Evolutionary conservation across 2,113 vertebrate species (phyloP), one percentile per base, ranked within the genome.

Genomic region (Parotia lawesii): DNA sequence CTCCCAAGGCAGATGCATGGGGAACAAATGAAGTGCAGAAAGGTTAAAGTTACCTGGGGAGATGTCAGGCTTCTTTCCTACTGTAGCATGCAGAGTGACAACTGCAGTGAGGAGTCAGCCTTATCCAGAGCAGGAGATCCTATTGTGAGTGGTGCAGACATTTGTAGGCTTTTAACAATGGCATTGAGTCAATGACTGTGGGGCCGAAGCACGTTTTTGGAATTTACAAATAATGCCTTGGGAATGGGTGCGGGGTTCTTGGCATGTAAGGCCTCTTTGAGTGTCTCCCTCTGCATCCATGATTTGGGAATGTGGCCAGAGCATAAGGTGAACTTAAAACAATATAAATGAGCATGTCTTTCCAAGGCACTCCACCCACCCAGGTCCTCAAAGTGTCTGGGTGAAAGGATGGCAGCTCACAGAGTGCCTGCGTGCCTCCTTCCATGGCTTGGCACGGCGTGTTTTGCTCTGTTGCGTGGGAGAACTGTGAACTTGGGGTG

Each of bases 181-280:
- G 35, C 22, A 13, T 66, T 84, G 77, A 64, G 18, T 35, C 38
- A 60, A 2, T 2, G 60, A 38, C 10, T 54, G 14, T 66, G 85
- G 38, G 58, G 23, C 50, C 65, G 54, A 75, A 82, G 35, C 5
- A 0, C 61, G 10, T 12, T 57, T 84, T 87, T 71, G 38, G 37
- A 82, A 33, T 11, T 74, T 50, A 48, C n/a, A 28, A 89, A 19
- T 40, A 27, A 81, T 2, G 5, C 28, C 31, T 72, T 61, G 44
- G 45, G 48, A 37, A 33, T 60, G 28, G 75, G 7, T 3, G 14
- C 0, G 1, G 44, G 0, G 1, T 71, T 86, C 38, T 51, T 60
- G 51, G 40, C 44, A 8, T 0, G 1, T 79, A 28, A 33, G 0
- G 0, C 12, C 29, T 76, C 51, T 81, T 78, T 0, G 2, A n/a